phyloP scores from a whole-genome alignment of 2,797 vertebrate genomes.

The Amblyopsis hoosieri region DNA sequence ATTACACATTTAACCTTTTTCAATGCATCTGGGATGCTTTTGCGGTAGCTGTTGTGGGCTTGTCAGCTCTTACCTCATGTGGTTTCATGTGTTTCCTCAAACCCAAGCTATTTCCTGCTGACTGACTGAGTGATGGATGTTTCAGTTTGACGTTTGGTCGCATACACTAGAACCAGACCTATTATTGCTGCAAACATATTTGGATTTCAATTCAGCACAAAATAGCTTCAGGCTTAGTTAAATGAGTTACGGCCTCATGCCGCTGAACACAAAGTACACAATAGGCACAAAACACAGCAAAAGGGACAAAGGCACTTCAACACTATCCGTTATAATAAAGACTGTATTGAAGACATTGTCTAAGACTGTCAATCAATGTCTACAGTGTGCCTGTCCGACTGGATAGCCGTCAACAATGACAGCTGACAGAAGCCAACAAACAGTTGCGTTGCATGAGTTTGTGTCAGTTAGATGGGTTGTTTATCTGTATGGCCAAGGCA shows the following conservation, averaged over 20 bases:
- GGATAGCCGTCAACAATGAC: slow-evolving; percentile 39
- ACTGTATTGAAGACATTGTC: slow-evolving; percentile 35
- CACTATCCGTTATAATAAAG: slow-evolving; percentile 46
- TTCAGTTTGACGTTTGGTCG: slow-evolving; percentile 16
- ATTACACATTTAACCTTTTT: too few relatives aligned
- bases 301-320: slow-evolving; percentile 31
- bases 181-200: slow-evolving; percentile 14
- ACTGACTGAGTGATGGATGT: not conserved
- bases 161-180: not conserved
- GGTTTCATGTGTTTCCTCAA: not conserved
- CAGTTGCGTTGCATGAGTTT: slow-evolving; percentile 20
- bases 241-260: slow-evolving; percentile 28
- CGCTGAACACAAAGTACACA: slow-evolving; percentile 11
- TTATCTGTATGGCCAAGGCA: not conserved
- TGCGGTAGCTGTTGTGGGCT: too few relatives aligned
- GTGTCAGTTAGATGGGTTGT: not conserved
- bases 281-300: slow-evolving; percentile 36
- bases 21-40: too few relatives aligned
- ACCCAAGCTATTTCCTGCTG: not conserved
- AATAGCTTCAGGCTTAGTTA: slow-evolving; percentile 28
- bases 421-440: slow-evolving; percentile 46
- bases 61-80: too few relatives aligned
- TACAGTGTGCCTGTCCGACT: not conserved
- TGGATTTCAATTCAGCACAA: slow-evolving; percentile 35
- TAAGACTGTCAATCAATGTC: slow-evolving; percentile 51